Base-by-base conservation (phyloP, 1,140 invertebrate genomes). In the Bombyx mandarina region DNA sequence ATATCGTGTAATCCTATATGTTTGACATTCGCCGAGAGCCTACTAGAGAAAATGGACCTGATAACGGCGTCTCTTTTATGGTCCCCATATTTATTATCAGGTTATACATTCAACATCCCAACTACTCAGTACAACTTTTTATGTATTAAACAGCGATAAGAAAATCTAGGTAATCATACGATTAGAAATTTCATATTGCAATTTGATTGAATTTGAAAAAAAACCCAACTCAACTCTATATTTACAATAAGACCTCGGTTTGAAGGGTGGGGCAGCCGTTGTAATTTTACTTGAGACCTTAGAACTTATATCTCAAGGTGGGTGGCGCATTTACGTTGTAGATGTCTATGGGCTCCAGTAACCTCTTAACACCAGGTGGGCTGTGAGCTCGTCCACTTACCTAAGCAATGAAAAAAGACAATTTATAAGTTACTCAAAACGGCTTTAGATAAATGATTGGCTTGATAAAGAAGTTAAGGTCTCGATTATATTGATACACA, bases 1-100 rank as follows among this genome's bases (percentile, higher is more conserved):
- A 77, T 73, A 65, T 63, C 63, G 51, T 72, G 79, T 77, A 79
- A 83, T 71, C 63, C 65, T 75, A 79, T 80, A 79, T 74, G 71
- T 79, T 82, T 82, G 74, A 77, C 68, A 68, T 76, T 73, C 67
- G 64, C 62, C 55, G 56, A 71, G 65, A 63, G 61, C 57, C 60
- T 63, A 57, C 35, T 57, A 64, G 61, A 65, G 70, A 77, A 75
- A 77, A 71, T 73, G 66, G 65, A 52, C 58, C 57, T 67, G 68
- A 73, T 75, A 75, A 73, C 62, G 67, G 69, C 61, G 62, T 56
- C 61, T 66, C 65, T 69, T 70, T 73, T 63, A 62, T 44, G 58
- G 57, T 63, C 57, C 66, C 57, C 58, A 12, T 8, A 10, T 12
- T 45, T 45, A 10, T 18, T 54, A 44, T 22, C 43, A 45, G 45